Base-by-base conservation (phyloP, 2,797 vertebrate genomes). In the Poeciliopsis presidionis region DNA sequence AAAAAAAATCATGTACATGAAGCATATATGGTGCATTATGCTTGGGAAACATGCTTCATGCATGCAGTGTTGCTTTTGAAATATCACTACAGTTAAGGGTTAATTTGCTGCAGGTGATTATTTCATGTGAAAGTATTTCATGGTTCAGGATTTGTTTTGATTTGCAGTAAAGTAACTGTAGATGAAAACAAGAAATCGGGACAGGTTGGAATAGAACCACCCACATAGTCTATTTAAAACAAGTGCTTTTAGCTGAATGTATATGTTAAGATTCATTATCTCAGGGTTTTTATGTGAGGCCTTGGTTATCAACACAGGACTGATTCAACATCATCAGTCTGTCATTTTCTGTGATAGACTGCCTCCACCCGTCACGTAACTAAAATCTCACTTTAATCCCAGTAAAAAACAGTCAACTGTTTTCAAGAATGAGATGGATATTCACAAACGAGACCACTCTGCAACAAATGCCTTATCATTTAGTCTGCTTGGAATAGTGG, bases 401-500 rank as follows among this genome's bases (percentile, higher is more conserved):
- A 79, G 41, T 49, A 55, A 82, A 84, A 57, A 25, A 30, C 12
- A 3, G 28, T 63, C 43, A 71, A 76, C 70, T 73, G 33, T 22
- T 74, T 45, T 79, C 30, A 72, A 12, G 39, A 77, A 75, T 71
- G 55, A 87, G 59, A 78, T 53, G 7, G 20, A 55, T 55, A 55
- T 88, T 77, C 74, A 16, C 72, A 81, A 85, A 81, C 63, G 39
- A 36, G 46, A 59, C 59, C 30, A 71, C 49, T 81, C 41, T 65
- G 18, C 74, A 83, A 82, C 63, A 65, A 83, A 33, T 41, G 39
- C 36, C 69, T 73, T 75, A 79, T 81, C 72, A 77, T 72, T 80
- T 73, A 77, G 67, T 75, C n/a, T 55, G 63, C 45, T 72, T 72
- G 36, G 25, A 63, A 75, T 28, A 79, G 16, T 77, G 47, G 45